Evolutionary conservation across 2,113 vertebrate genomes (phyloP).

Genomic region (Prunella fulvescens): DNA sequence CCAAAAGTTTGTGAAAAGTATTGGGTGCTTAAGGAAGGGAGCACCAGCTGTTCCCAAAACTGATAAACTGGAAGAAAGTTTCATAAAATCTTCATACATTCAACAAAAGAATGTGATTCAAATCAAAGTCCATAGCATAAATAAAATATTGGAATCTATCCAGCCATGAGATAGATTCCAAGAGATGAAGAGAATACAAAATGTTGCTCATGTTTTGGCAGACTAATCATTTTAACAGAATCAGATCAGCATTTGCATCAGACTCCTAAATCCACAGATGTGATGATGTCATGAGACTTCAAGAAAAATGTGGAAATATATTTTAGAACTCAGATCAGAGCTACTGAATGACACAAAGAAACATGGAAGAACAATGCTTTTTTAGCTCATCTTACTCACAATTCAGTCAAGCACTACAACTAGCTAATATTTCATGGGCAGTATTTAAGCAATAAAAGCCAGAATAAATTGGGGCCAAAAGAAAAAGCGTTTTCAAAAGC

Average conservation of each 20-base stretch:
- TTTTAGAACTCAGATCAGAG: conserved; percentile 10
- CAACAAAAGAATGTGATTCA: conserved; percentile 28
- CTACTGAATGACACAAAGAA: not conserved
- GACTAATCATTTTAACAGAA: not conserved
- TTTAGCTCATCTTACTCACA: not conserved
- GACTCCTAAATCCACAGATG: conserved; percentile 14
- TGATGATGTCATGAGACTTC: not conserved
- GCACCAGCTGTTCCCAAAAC: not conserved
- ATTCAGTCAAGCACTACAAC: not conserved
- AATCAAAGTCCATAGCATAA: conserved; percentile 24
- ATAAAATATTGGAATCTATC: conserved; percentile 32
- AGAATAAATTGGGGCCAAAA: not conserved
- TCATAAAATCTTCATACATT: not conserved
- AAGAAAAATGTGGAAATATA: not conserved
- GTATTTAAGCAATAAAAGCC: not conserved
- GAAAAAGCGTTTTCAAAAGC: not conserved
- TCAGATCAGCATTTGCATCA: conserved; percentile 24
- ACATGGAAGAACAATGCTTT: not conserved
- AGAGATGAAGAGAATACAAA: conserved; percentile 45
- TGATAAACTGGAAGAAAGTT: not conserved
- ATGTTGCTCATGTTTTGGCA: not conserved
- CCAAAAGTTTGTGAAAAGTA: not conserved
- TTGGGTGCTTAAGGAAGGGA: not conserved
- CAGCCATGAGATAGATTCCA: not conserved
- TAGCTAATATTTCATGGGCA: not conserved